Base-by-base conservation (phyloP, 2,797 vertebrate genomes). In the Molossus molossus region DNA sequence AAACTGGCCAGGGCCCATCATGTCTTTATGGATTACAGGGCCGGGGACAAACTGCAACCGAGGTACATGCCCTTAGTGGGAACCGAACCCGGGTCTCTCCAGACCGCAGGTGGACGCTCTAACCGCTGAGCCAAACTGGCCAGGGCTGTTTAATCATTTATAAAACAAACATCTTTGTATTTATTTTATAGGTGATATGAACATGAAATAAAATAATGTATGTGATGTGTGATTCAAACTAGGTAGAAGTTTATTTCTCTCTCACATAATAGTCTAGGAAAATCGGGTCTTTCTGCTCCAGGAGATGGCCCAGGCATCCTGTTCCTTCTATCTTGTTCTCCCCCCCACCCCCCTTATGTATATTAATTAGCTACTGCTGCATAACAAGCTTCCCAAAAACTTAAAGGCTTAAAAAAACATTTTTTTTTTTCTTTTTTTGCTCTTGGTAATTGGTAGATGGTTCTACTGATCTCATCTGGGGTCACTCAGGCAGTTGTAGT, bases 161-260 rank as follows among this genome's bases (percentile, higher is more conserved):
- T 40, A 91, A 94, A 89, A n/a, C 25, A 84, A 67, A 55, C 40
- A 87, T 53, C 33, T 87, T 3, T 13, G 9, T 37, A 67, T 79
- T 94, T 69, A 72, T 60, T 92, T 75, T 40, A 12, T 23, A 82
- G 64, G 23, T 76, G 80, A 20, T 64, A 70, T 45, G 14, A 86
- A 75, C 75, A 6, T 80, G 57, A 65, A 88, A 72, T 64, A 21
- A 75, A 93, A 85, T 77, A 62, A 87, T 57, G n/a, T 33, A 57
- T 15, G 6, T 79, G 21, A 23, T 50, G 14, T 72, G 48, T 73
- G 55, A 72, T 82, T 69, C 48, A 87, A 69, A 60, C 48, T n/a
- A 79, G 29, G 20, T 21, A 76, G 45, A 84, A 27, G n/a, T 75
- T 37, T 7, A 45, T 29, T 11, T 89, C 45, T 85, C 55, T 20